Conservation (phyloP, 1,140 invertebrate genomes). For the Diorhabda sublineata region DNA sequence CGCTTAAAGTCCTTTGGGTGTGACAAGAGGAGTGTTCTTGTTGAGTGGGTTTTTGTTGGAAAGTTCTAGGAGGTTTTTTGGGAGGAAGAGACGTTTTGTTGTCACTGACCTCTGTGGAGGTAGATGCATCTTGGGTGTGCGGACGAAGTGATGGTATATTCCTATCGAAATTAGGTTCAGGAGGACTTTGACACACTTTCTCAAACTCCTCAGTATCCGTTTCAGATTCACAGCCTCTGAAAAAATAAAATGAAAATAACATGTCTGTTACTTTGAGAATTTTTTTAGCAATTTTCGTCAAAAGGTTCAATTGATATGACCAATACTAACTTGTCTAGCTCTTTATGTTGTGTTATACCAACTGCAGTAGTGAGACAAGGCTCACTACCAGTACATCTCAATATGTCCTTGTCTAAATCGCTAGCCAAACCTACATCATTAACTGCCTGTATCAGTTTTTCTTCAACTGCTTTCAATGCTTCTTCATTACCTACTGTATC, state of each 20-base stretch:
- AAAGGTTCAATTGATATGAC: not conserved
- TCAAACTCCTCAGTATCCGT: conserved; percentile 81
- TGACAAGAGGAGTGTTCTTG: conserved; percentile 15
- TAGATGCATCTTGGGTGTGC: conserved; percentile 43
- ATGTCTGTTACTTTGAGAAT: not conserved
- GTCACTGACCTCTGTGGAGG: conserved; percentile 46
- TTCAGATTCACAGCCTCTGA: conserved; percentile 70
- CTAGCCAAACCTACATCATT: conserved; percentile 44
- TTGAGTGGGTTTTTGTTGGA: conserved; percentile 38
- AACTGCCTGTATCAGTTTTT: conserved; percentile 44
- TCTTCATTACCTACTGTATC: conserved; percentile 33
- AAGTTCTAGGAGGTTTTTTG: conserved; percentile 45
- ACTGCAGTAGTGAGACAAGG: conserved; percentile 35
- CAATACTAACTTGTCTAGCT: conserved; percentile 43
- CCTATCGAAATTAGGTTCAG: conserved; percentile 49
- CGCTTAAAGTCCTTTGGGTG: conserved; percentile 36
- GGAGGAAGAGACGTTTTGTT: conserved; percentile 30
- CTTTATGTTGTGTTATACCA: conserved; percentile 41
- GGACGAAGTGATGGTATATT: conserved; percentile 29
- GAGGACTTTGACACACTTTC: conserved; percentile 62
- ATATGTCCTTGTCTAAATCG: conserved; percentile 44
- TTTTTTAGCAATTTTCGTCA: not conserved
- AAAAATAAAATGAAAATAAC: conserved; percentile 17
- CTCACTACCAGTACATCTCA: conserved; percentile 46
- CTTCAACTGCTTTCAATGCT: conserved; percentile 35